Percentiles rank a stretch among this genome's conserved stretches.
Evolutionary conservation across 2,113 vertebrate genomes (phyloP).

Genomic region (Pyxicephalus adspersus): DNA sequence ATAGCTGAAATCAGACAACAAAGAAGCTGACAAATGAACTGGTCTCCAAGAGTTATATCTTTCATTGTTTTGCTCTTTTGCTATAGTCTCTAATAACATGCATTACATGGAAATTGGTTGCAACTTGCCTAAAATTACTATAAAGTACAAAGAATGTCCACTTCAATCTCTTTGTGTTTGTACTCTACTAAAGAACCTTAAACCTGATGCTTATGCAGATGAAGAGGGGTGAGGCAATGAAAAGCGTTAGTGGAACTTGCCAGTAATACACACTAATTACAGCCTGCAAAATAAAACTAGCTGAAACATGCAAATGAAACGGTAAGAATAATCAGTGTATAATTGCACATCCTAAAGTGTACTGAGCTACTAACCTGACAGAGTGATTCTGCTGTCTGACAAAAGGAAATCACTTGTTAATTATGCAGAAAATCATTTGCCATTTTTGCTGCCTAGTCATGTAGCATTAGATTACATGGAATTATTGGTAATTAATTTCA

Average conservation of each 20-base stretch:
- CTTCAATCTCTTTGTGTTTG: too few relatives aligned
- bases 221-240: conserved; percentile 18
- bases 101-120: too few relatives aligned
- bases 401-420: conserved; percentile 65
- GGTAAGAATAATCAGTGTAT: conserved; percentile 52
- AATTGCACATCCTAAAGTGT: conserved; percentile 33
- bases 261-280: conserved; percentile 48
- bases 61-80: too few relatives aligned
- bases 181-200: too few relatives aligned
- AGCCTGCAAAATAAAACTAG: conserved; percentile 34
- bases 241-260: conserved; percentile 25
- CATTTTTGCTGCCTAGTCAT: conserved; percentile 19
- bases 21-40: too few relatives aligned
- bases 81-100: too few relatives aligned
- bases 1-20: too few relatives aligned
- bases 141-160: too few relatives aligned
- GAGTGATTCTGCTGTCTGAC: conserved; percentile 71
- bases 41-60: too few relatives aligned
- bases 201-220: too few relatives aligned
- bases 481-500: conserved; percentile 23
- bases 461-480: conserved; percentile 44
- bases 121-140: too few relatives aligned
- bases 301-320: conserved; percentile 53
- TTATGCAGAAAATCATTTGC: conserved; percentile 52
- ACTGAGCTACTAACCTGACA: conserved; percentile 66